Conservation (phyloP, 2,113 vertebrate species). For the Microcebus ravelobensis region DNA sequence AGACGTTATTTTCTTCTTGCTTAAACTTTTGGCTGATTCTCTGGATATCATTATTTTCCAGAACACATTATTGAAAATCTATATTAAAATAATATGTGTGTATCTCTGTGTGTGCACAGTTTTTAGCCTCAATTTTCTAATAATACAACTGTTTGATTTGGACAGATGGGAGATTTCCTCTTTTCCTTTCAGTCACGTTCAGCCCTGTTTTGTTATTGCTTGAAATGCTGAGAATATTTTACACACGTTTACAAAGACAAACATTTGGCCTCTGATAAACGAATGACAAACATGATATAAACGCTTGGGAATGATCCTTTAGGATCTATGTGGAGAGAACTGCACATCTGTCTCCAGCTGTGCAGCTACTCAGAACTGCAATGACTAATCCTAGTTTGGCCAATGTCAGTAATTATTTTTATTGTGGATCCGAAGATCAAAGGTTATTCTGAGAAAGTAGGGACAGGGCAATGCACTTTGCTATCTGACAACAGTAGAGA, state of each 20-base stretch:
- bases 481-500: constrained; percentile 81
- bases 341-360: constrained; percentile 89
- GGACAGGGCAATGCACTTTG: constrained; percentile 72
- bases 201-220: constrained; percentile 88
- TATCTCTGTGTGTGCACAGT: neutral
- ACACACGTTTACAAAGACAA: constrained; percentile 86
- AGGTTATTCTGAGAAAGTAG: constrained; percentile 86
- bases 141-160: constrained; percentile 75
- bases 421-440: constrained; percentile 85
- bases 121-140: constrained; percentile 70
- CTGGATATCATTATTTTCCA: neutral
- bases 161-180: constrained; percentile 84
- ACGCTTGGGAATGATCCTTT: constrained; percentile 79
- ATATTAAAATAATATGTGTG: neutral
- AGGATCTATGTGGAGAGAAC: constrained; percentile 81
- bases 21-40: neutral
- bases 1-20: neutral
- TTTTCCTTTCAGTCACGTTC: constrained; percentile 69
- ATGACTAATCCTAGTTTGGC: constrained; percentile 78
- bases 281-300: constrained; percentile 89
- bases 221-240: constrained; percentile 90
- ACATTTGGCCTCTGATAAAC: constrained; percentile 89
- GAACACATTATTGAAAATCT: neutral
- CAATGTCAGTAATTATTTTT: constrained; percentile 87
- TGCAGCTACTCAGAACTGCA: constrained; percentile 81